Evolutionary conservation across 2,113 vertebrate genomes (phyloP).

Genomic region (Oenanthe melanoleuca): DNA sequence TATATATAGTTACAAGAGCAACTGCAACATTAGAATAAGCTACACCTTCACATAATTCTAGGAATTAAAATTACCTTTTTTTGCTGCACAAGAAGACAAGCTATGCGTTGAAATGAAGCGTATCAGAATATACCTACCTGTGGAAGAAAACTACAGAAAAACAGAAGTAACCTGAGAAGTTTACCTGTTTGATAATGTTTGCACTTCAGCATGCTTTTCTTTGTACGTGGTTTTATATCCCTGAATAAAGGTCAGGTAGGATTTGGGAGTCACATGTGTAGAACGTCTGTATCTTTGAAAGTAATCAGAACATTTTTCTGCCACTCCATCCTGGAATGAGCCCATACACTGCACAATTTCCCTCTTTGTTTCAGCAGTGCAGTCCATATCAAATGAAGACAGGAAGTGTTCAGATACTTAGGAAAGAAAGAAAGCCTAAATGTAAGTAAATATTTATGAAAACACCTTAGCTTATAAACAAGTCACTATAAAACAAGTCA

Average conservation of each 20-base stretch:
- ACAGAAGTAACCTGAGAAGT: background rate
- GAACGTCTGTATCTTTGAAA: slow-evolving; percentile 92
- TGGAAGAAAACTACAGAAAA: background rate
- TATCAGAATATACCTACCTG: background rate
- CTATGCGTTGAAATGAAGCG: accelerated
- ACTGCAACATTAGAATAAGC: background rate
- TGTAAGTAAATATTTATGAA: background rate
- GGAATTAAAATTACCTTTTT: background rate
- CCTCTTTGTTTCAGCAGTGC: slow-evolving; percentile 81
- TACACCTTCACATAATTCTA: background rate
- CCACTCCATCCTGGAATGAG: slow-evolving; percentile 93
- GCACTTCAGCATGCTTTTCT: slow-evolving; percentile 87
- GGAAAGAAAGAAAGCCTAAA: background rate
- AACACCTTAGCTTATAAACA: background rate
- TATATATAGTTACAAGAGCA: background rate
- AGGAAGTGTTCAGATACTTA: slow-evolving; percentile 94
- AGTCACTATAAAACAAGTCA: background rate
- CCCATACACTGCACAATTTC: slow-evolving; percentile 96
- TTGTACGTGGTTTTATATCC: slow-evolving; percentile 89
- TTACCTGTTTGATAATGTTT: slow-evolving; percentile 88
- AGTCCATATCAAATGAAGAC: slow-evolving; percentile 87
- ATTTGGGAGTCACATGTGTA: slow-evolving; percentile 93
- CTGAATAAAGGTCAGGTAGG: slow-evolving; percentile 95
- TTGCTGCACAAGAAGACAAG: background rate
- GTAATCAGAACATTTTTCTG: slow-evolving; percentile 93